Percentiles rank a stretch among this genome's conserved stretches.
Evolutionary conservation across 1,140 invertebrate genomes (phyloP).

Genomic region (Monochamus saltuarius): DNA sequence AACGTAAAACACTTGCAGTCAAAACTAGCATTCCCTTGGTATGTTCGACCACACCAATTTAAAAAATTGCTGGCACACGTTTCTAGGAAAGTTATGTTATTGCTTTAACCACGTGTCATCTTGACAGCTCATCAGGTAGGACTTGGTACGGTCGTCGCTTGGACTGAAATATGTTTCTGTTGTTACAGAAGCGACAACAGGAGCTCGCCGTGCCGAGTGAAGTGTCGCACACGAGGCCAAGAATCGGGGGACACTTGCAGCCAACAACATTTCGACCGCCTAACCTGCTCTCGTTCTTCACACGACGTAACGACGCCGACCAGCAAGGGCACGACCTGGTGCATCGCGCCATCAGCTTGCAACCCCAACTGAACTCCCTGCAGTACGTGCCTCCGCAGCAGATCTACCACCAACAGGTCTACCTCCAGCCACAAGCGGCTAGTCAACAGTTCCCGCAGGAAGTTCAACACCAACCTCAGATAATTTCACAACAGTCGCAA

Average conservation of each 20-base stretch:
- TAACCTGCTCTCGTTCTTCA: conserved; percentile 16
- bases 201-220: conserved; percentile 35
- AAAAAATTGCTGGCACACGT: too few species aligned
- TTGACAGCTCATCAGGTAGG: too few species aligned
- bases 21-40: too few species aligned
- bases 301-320: conserved; percentile 18
- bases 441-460: conserved; percentile 14
- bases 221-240: conserved; percentile 34
- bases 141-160: neutral
- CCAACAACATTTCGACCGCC: conserved; percentile 47
- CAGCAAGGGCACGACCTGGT: neutral
- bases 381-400: conserved; percentile 22
- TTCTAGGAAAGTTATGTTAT: too few species aligned
- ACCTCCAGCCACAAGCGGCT: conserved; percentile 31
- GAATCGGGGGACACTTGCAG: conserved; percentile 46
- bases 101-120: too few species aligned
- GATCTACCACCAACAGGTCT: conserved; percentile 22
- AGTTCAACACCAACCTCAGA: conserved; percentile 24
- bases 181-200: conserved; percentile 51
- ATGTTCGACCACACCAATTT: too few species aligned
- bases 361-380: neutral
- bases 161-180: conserved; percentile 32
- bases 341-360: too few species aligned
- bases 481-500: conserved; percentile 18
- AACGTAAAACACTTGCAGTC: too few species aligned